These are phyloP conservation scores for Hemithea aestivaria DNA, from an alignment of 2,888 invertebrate species.

Conservation along the genomic window DNA sequence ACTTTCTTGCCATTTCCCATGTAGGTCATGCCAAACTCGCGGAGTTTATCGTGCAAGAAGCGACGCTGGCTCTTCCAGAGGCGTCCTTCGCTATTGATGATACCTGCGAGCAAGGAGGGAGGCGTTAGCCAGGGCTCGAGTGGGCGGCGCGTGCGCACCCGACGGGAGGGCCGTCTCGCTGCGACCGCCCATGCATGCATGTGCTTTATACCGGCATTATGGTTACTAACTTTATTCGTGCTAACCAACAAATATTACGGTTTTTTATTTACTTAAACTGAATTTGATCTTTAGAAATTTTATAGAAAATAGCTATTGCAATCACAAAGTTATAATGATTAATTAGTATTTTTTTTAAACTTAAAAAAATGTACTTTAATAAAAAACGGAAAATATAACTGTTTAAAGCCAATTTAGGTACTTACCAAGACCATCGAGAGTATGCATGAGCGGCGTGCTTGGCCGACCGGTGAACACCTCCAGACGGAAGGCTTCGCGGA, in stretches of 20 bases:
- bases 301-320: too few species aligned
- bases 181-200: conserved; percentile 52
- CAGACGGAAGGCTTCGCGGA: conserved; percentile 90
- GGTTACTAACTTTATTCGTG: conserved; percentile 16
- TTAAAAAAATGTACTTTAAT: too few species aligned
- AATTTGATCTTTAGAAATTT: background rate
- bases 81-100: conserved; percentile 92
- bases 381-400: too few species aligned
- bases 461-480: conserved; percentile 95
- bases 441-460: conserved; percentile 90
- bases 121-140: conserved; percentile 48
- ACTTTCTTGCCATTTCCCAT: conserved; percentile 88
- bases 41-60: conserved; percentile 91
- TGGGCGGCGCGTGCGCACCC: conserved; percentile 54
- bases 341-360: too few species aligned
- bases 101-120: conserved; percentile 81
- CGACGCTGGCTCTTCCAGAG: conserved; percentile 94
- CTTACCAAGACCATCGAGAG: conserved; percentile 94
- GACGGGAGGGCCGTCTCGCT: conserved; percentile 40
- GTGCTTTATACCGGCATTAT: conserved; percentile 29
- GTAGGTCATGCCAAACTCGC: conserved; percentile 93
- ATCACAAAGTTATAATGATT: too few species aligned
- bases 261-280: background rate
- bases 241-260: background rate
- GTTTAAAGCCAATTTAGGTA: conserved; percentile 35